Conservation (phyloP, 1,140 invertebrate genomes). For the Argopecten irradians region DNA sequence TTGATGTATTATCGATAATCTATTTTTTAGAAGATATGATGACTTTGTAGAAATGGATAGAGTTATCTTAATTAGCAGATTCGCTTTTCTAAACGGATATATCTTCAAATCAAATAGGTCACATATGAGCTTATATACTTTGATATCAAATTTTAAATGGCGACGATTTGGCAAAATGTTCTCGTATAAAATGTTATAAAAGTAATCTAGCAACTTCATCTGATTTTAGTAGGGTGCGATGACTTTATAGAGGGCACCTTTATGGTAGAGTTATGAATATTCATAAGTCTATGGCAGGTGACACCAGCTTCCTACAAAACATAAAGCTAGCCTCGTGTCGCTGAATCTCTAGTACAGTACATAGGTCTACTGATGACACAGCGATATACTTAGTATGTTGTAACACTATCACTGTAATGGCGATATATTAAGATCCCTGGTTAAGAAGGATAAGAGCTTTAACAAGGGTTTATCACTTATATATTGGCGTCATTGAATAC, state of each 20-base stretch:
- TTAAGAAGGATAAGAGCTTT: no score
- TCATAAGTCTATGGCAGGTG: neutral
- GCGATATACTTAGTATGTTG: neutral
- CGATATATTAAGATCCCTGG: no score
- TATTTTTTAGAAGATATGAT: neutral
- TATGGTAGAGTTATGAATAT: neutral
- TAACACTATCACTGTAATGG: neutral
- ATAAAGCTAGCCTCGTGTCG: neutral
- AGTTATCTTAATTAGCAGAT: neutral
- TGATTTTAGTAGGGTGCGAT: neutral
- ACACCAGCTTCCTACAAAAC: neutral
- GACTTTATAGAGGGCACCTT: neutral
- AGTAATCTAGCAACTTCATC: neutral
- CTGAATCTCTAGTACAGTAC: neutral
- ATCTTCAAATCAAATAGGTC: neutral
- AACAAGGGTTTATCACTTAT: no score
- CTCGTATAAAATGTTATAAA: neutral
- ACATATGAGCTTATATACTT: neutral
- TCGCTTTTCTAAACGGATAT: neutral
- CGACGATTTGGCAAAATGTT: constrained; percentile 1
- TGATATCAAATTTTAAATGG: constrained; percentile 14
- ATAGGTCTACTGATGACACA: neutral
- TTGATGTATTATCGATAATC: neutral
- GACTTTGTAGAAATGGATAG: neutral
- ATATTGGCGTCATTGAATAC: no score